These are phyloP conservation scores for Cyprinodon variegatus DNA, from an alignment of 2,113 vertebrate species.

Conservation along the genomic window DNA sequence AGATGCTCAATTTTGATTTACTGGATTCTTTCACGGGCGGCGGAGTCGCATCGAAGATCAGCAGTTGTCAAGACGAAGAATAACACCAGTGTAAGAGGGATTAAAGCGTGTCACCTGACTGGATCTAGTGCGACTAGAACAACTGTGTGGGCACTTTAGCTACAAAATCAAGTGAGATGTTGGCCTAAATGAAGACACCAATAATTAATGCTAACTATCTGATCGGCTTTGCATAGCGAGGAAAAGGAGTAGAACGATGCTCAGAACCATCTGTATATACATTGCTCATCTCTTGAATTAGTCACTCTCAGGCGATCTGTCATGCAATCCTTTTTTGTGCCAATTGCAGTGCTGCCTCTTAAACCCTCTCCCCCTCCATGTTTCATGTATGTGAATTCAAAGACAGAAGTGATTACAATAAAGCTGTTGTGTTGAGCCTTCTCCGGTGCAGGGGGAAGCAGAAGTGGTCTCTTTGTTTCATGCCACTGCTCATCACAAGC, in stretches of 20 bases:
- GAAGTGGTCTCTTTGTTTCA: conserved; percentile 67
- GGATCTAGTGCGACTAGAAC: conserved; percentile 39
- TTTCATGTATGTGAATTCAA: conserved; percentile 39
- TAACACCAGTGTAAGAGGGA: conserved; percentile 42
- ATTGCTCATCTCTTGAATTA: not conserved
- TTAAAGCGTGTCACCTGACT: conserved; percentile 43
- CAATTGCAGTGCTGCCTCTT: not conserved
- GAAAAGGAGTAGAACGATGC: not conserved
- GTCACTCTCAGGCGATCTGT: conserved; percentile 13
- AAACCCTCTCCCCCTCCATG: not conserved
- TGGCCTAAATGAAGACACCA: not conserved
- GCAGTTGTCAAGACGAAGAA: conserved; percentile 56
- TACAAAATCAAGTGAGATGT: not conserved
- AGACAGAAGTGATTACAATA: conserved; percentile 66
- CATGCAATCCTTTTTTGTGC: not conserved
- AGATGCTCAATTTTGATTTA: conserved; percentile 70
- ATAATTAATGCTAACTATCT: not conserved
- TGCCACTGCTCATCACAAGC: conserved; percentile 43
- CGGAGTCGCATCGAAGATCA: conserved; percentile 31
- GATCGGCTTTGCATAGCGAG: conserved; percentile 1
- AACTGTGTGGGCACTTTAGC: conserved; percentile 1
- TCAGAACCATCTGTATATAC: not conserved
- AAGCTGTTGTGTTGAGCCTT: conserved; percentile 46
- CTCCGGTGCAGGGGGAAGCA: conserved; percentile 60
- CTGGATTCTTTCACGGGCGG: conserved; percentile 47